Evolutionary conservation across 2,888 invertebrate genomes (phyloP), one percentile per base, ranked within the genome.

Genomic region (Plebejus melissa): DNA sequence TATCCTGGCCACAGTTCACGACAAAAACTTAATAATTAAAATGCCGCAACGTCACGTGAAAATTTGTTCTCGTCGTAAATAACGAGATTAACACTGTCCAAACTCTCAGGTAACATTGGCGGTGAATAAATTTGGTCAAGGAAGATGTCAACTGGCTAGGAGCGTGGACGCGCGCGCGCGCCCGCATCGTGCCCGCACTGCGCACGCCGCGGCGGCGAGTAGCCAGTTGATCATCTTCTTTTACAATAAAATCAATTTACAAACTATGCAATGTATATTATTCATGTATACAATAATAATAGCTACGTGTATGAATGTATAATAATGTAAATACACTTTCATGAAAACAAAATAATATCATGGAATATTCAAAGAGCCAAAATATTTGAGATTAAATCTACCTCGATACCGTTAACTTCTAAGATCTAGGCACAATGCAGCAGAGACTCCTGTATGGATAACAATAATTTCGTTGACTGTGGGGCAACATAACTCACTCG

Each of bases 341-440:
- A 91, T 91, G 91, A 93, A 91, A 90, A 93, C 90, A 89, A 90
- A 92, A 91, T 92, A 93, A 93, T 93, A 93, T 93, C 93, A 93
- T 92, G 92, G 91, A 93, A 93, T 92, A 91, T 93, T 93, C 90
- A 93, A 93, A 93, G 93, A 93, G 93, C 93, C 92, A 92, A 93
- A 93, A 92, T 90, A 90, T 91, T 88, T 93, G 93, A 93, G 93
- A 93, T 93, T 91, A 90, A 91, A 88, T 91, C 93, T 93, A 93
- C 92, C 90, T 91, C 91, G 90, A 92, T 91, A 93, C 91, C 89
- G 90, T 91, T 93, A 93, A 93, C 89, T 88, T 93, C 94, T 94
- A 94, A 93, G 91, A 93, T 94, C 94, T 94, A 94, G 94, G 94
- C 94, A 94, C 94, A 93, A 93, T 94, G 92, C 94, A 93, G 93